Conservation (phyloP, 2,113 vertebrate species). For the Leucoraja erinaceus region DNA sequence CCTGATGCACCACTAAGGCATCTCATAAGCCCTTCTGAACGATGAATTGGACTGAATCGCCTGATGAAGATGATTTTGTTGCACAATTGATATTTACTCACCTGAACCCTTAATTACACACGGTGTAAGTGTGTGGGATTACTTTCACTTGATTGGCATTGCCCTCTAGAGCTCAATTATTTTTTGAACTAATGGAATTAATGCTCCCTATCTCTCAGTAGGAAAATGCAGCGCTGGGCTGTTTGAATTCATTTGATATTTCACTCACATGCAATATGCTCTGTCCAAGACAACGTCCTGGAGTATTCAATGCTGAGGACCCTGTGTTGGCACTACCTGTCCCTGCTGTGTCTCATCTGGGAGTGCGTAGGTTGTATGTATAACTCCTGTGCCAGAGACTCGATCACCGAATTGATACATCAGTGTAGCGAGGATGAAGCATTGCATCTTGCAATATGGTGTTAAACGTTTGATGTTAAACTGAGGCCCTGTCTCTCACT, state of each 20-base stretch:
- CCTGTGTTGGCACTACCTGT: background rate
- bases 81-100: background rate
- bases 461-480: background rate
- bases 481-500: background rate
- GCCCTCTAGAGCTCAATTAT: background rate
- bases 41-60: background rate
- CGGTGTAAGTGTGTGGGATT: background rate
- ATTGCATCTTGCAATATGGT: background rate
- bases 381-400: background rate
- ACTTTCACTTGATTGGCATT: background rate
- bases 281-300: background rate
- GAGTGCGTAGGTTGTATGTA: background rate
- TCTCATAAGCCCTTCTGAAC: background rate
- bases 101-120: background rate
- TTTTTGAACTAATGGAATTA: background rate
- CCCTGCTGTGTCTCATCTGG: background rate
- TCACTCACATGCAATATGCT: background rate
- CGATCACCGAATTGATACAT: background rate
- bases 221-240: background rate
- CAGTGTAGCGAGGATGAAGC: background rate
- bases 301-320: background rate
- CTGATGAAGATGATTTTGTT: background rate
- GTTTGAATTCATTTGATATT: background rate
- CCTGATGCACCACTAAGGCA: too few species aligned
- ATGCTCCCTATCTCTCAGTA: too few species aligned